Conservation (phyloP, 2,888 invertebrate genomes). For the Euphydryas editha region DNA sequence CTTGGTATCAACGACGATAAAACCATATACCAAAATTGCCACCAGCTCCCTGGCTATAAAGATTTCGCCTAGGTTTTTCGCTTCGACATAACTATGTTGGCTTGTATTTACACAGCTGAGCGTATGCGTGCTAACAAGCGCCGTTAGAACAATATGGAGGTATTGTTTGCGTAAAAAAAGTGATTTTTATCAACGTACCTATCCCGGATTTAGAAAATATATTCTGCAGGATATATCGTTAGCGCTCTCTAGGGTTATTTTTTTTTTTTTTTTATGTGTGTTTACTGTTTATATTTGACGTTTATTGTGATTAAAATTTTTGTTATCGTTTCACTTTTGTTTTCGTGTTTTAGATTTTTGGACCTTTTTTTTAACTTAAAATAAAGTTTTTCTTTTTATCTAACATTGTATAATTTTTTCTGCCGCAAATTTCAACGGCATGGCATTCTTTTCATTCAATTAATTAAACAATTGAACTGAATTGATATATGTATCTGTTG, state of each 20-base stretch:
- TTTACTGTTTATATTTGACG: slow-evolving; percentile 8
- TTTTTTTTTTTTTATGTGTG: slow-evolving; percentile 12
- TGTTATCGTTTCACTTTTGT: neutral
- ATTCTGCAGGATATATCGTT: slow-evolving; percentile 24
- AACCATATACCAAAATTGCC: too few species aligned
- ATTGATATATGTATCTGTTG: too few species aligned
- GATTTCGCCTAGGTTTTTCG: slow-evolving; percentile 41
- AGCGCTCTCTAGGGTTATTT: slow-evolving; percentile 8
- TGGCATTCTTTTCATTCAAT: too few species aligned
- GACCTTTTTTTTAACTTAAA: too few species aligned
- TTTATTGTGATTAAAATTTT: slow-evolving; percentile 10
- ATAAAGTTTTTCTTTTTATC: neutral
- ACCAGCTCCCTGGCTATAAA: too few species aligned
- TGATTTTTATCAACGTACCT: slow-evolving; percentile 59
- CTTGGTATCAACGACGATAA: too few species aligned
- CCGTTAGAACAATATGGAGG: slow-evolving; percentile 61
- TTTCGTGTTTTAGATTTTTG: neutral
- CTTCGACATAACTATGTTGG: slow-evolving; percentile 69
- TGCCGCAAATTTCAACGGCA: too few species aligned
- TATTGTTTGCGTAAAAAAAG: slow-evolving; percentile 59
- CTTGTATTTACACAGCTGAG: slow-evolving; percentile 68
- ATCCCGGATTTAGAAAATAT: slow-evolving; percentile 35
- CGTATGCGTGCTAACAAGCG: slow-evolving; percentile 56
- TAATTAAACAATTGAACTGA: too few species aligned
- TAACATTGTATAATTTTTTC: too few species aligned